A percentile compares a stretch with the other conserved stretches of the same genome.
These are phyloP conservation scores for Dendrophyllia cribrosa DNA, from an alignment of 64 coral and sea anemone genomes.

Conservation along the genomic window DNA sequence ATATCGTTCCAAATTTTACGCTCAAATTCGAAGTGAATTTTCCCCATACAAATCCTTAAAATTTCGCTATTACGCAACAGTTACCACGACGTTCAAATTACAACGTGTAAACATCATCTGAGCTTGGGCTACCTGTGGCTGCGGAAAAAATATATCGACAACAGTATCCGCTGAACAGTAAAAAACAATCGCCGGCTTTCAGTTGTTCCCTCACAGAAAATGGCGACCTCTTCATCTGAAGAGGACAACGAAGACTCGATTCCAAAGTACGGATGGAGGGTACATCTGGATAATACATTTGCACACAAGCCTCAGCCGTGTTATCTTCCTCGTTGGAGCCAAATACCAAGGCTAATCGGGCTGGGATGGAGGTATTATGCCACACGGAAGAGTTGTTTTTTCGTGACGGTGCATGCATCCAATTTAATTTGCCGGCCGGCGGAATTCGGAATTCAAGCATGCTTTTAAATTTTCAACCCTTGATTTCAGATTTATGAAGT, in stretches of 20 bases:
- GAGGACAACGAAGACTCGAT: conserved; percentile 36
- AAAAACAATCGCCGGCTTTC: background rate
- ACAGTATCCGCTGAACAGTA: conserved; percentile 16
- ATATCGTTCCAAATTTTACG: no score
- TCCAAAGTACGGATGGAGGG: conserved; percentile 96
- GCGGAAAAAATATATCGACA: background rate
- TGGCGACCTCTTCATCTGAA: conserved; percentile 25
- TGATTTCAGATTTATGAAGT: conserved; percentile 93
- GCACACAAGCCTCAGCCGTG: conserved; percentile 94
- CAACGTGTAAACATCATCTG: no score
- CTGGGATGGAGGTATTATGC: conserved; percentile 90
- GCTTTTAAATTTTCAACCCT: background rate
- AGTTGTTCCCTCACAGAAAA: conserved; percentile 1
- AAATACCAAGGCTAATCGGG: conserved; percentile 93
- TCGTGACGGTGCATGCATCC: background rate
- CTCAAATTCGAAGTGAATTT: no score
- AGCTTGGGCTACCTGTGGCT: no score
- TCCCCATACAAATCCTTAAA: no score
- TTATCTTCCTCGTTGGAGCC: conserved; percentile 96
- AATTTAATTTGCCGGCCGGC: background rate
- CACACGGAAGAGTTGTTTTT: background rate
- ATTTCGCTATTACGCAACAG: no score
- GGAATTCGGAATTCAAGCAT: background rate
- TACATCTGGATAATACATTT: conserved; percentile 91
- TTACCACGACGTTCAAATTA: no score